Percentiles rank a stretch among this genome's conserved stretches.
Evolutionary conservation across 2,888 invertebrate species (phyloP).

Genomic region (Penaeus monodon): DNA sequence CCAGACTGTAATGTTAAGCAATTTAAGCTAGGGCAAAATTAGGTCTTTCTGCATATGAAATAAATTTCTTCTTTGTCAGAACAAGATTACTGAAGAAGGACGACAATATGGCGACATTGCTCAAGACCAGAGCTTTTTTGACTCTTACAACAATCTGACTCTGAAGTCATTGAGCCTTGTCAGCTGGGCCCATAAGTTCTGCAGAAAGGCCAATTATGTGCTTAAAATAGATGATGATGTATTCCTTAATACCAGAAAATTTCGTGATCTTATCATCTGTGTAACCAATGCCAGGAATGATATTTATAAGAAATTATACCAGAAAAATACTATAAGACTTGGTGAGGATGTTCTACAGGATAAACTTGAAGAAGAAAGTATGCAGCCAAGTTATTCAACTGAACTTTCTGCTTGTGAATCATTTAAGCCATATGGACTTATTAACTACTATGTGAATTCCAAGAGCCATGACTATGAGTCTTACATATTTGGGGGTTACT

Average conservation of each 20-base stretch:
- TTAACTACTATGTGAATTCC: conserved; percentile 36
- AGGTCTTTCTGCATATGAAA: background rate
- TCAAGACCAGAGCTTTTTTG: conserved; percentile 32
- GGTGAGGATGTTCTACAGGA: background rate
- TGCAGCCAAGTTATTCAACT: no score
- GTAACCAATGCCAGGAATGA: conserved; percentile 11
- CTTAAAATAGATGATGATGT: conserved; percentile 51
- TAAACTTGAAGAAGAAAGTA: no score
- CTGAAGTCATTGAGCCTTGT: conserved; percentile 39
- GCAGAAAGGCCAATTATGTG: conserved; percentile 19
- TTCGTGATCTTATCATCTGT: conserved; percentile 15
- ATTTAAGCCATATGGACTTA: conserved; percentile 8
- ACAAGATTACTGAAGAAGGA: background rate
- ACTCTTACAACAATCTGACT: conserved; percentile 45
- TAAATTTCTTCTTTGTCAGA: background rate
- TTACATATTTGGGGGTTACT: conserved; percentile 67
- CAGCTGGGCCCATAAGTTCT: conserved; percentile 20
- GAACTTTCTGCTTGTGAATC: background rate
- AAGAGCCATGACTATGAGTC: conserved; percentile 36
- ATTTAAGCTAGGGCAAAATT: background rate
- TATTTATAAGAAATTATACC: conserved; percentile 2
- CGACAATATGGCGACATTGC: conserved; percentile 24
- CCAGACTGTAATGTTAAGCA: no score
- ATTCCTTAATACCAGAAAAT: conserved; percentile 6
- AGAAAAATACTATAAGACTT: background rate